These are phyloP conservation scores for Copsychus sechellarum DNA, from an alignment of 2,113 vertebrate species.

Conservation along the genomic window DNA sequence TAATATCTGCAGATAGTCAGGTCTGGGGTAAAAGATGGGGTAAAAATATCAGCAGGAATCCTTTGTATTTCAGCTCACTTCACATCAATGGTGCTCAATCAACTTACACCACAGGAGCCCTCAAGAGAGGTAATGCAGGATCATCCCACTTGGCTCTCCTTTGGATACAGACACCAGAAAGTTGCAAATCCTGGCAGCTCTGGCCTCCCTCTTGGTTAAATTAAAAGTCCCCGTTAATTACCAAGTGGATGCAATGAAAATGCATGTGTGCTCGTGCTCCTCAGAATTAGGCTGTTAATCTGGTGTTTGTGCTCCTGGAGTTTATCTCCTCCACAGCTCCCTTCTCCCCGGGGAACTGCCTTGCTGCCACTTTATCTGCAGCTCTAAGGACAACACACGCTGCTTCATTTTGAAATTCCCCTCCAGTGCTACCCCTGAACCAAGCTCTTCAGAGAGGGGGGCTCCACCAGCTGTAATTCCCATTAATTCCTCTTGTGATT, in stretches of 20 bases:
- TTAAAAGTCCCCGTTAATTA: neutral
- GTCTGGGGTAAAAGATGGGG: neutral
- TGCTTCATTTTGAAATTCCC: neutral
- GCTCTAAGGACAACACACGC: neutral
- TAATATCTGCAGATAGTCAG: neutral
- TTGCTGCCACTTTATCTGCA: constrained; percentile 18
- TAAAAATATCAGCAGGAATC: neutral
- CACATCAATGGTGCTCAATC: neutral
- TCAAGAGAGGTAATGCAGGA: neutral
- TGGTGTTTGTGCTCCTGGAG: neutral
- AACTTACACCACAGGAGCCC: neutral
- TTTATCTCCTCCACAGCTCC: neutral
- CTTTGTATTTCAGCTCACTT: neutral
- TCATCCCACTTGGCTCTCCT: neutral
- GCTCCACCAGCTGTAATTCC: constrained; percentile 16
- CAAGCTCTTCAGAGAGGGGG: neutral
- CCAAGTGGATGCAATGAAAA: neutral
- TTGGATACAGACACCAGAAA: neutral
- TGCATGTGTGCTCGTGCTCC: neutral
- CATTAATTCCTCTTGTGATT: constrained; percentile 63
- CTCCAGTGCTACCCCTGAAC: neutral
- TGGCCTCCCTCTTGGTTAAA: neutral
- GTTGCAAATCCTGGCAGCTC: neutral
- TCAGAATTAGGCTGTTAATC: constrained; percentile 2
- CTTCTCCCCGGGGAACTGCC: neutral